Base-by-base conservation (phyloP, 2,113 vertebrate genomes). In the Ibidorhyncha struthersii region DNA sequence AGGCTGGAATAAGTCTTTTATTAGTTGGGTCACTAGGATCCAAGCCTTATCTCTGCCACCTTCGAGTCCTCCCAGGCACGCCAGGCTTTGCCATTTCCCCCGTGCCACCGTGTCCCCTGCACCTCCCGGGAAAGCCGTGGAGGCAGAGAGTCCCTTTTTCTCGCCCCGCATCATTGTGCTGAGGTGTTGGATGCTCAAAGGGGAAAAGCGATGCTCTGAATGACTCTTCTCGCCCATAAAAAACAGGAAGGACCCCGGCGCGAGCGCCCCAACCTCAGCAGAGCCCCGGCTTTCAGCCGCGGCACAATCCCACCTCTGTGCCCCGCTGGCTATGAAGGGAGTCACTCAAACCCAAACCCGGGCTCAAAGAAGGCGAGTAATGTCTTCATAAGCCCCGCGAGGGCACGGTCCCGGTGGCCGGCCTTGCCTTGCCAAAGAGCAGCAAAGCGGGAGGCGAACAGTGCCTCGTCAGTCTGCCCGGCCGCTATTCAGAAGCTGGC, bases 1-100 rank as follows among this genome's bases (percentile, higher is more conserved):
- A 95, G 96, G 88, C 92, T 79, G 71, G 85, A 95, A 80, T 96
- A 96, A 96, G 93, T 96, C 92, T 91, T 96, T 96, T 96, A 96
- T 96, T 95, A 95, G 96, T 88, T 36, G 5, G 95, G 96, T 96
- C 93, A 96, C 93, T 41, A 72, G 87, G 87, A 90, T 93, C 66
- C 84, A 77, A 96, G 95, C 70, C 47, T 93, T 89, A 93, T 93
- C 96, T 84, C 93, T 61, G 84, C 52, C 92, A 94, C 96, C 93
- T 95, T 80, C 11, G 3, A 67, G 82, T 63, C 52, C 41, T 82
- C 49, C 52, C 40, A 62, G 43, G 62, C 56, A 1, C 10, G 4
- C n/a, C 82, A 62, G 45, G n/a, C 25, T 92, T 58, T 53, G 65
- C 55, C 61, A 12, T 1, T 12, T 21, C 58, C 72, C 56, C 56